Percentiles rank a stretch among this genome's conserved stretches.
These are phyloP conservation scores for Aselliscus stoliczkanus DNA, from an alignment of 2,797 vertebrate genomes.

Conservation along the genomic window DNA sequence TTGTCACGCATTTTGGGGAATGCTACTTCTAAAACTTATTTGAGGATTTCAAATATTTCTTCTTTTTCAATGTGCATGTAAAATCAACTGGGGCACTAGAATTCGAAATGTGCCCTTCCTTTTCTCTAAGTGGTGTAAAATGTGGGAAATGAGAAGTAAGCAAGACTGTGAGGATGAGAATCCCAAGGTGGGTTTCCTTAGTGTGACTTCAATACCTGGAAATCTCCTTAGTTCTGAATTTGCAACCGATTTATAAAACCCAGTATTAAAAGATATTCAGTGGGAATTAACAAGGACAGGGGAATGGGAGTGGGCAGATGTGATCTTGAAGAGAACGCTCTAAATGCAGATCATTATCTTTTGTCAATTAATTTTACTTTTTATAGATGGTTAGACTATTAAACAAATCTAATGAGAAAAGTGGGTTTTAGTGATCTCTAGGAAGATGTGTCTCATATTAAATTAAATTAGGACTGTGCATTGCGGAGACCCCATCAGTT, in stretches of 20 bases:
- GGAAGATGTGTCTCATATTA: constrained; percentile 62
- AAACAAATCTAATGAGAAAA: constrained; percentile 44
- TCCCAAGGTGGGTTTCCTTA: background rate
- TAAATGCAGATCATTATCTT: constrained; percentile 60
- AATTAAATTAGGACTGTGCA: constrained; percentile 70
- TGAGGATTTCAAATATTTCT: background rate
- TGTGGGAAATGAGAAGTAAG: background rate
- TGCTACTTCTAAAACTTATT: background rate
- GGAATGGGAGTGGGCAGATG: background rate
- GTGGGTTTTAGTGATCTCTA: constrained; percentile 40
- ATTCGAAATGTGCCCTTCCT: background rate
- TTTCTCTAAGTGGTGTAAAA: background rate
- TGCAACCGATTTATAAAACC: background rate
- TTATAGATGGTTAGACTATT: constrained; percentile 42
- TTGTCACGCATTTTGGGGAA: background rate
- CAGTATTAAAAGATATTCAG: background rate
- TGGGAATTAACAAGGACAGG: background rate
- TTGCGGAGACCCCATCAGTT: constrained; percentile 14
- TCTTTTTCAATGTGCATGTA: background rate
- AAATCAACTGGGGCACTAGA: background rate
- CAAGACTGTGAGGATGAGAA: background rate
- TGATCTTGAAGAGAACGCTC: constrained; percentile 39
- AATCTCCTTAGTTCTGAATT: constrained; percentile 35
- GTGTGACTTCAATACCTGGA: background rate
- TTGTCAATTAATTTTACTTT: constrained; percentile 52